Conservation (phyloP, 2,113 vertebrate genomes). For the Cygnus buccinator region DNA sequence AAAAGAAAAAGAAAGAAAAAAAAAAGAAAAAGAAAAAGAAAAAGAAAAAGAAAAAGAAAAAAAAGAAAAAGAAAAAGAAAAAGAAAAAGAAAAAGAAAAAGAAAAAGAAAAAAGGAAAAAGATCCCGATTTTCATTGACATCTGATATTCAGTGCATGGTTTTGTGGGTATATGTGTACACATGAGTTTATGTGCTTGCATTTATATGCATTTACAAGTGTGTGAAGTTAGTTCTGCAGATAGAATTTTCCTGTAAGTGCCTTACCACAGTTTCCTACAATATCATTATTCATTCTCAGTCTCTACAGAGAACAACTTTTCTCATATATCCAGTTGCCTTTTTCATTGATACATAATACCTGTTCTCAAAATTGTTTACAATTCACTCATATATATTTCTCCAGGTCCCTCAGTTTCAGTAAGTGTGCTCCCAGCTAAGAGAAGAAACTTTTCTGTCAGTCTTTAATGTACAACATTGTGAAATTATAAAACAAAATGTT, state of each 20-base stretch:
- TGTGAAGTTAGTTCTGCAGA: background rate
- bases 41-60: too few species aligned
- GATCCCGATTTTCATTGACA: background rate
- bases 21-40: too few species aligned
- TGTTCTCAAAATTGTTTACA: background rate
- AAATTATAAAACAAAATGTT: background rate
- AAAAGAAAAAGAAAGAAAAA: too few species aligned
- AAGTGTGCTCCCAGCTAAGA: background rate
- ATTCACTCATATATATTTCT: background rate
- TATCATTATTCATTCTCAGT: background rate
- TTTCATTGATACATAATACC: background rate
- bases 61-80: too few species aligned
- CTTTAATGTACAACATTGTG: background rate
- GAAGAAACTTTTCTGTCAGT: background rate
- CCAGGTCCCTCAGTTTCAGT: background rate
- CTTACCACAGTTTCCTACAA: background rate
- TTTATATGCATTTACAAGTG: background rate
- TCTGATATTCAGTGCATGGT: background rate
- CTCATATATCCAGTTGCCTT: background rate
- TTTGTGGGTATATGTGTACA: background rate
- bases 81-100: too few species aligned
- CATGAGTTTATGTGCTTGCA: background rate
- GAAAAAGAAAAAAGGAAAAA: background rate
- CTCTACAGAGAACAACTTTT: background rate
- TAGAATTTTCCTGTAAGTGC: background rate